A percentile compares a stretch with the other conserved stretches of the same genome.
phyloP scores from a whole-genome alignment of 2,797 vertebrate species.

The Natrix natrix region DNA sequence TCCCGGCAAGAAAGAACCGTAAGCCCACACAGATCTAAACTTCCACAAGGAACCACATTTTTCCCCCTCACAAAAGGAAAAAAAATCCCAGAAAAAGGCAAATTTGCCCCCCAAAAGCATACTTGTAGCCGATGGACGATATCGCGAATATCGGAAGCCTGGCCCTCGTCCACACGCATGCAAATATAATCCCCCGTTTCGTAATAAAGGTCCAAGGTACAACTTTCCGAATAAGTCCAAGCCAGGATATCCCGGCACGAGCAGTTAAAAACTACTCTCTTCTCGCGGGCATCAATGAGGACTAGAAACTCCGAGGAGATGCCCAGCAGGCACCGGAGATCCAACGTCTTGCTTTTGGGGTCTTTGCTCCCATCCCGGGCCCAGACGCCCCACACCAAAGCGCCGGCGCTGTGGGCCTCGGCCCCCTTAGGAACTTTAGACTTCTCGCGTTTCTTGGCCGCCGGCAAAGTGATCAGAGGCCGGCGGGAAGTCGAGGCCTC shows the following conservation, averaged over 20 bases:
- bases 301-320: constrained; percentile 86
- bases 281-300: constrained; percentile 76
- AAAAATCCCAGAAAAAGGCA: neutral
- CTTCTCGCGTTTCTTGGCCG: constrained; percentile 83
- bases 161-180: constrained; percentile 74
- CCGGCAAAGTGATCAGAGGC: constrained; percentile 79
- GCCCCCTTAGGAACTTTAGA: constrained; percentile 78
- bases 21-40: neutral
- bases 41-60: neutral
- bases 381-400: constrained; percentile 84
- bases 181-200: constrained; percentile 83
- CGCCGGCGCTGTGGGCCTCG: constrained; percentile 69
- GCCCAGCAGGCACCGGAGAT: constrained; percentile 78
- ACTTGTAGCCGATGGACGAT: constrained; percentile 91
- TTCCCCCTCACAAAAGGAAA: neutral
- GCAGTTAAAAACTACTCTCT: constrained; percentile 85
- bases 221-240: constrained; percentile 81
- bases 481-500: constrained; percentile 89
- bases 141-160: constrained; percentile 82
- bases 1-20: neutral
- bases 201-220: constrained; percentile 84
- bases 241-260: constrained; percentile 89
- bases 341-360: neutral
- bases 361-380: constrained; percentile 36
- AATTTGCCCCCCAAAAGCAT: neutral